Percentiles rank a stretch among this genome's conserved stretches.
Conservation (phyloP, 1,140 invertebrate genomes). For the Drosophila carrolli region DNA sequence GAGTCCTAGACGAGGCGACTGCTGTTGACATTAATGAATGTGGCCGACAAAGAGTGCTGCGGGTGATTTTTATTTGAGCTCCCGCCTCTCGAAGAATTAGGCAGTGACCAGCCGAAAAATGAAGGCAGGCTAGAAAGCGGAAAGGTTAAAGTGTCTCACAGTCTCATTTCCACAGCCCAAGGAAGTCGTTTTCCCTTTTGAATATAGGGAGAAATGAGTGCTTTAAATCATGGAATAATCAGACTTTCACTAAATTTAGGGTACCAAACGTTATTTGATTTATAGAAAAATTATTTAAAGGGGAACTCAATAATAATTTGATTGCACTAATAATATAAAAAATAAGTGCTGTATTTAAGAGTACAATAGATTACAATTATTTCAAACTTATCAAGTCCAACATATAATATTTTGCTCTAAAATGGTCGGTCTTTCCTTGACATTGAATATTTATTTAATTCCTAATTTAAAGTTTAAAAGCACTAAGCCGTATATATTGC, state of each 20-base stretch:
- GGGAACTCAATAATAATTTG: too few species aligned
- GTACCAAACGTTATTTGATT: too few species aligned
- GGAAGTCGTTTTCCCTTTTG: not conserved
- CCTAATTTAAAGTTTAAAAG: too few species aligned
- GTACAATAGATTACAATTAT: too few species aligned
- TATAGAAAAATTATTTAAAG: too few species aligned
- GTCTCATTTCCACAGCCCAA: slow-evolving; percentile 5
- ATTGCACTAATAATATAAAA: too few species aligned
- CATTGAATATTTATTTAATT: too few species aligned
- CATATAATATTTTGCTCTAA: too few species aligned
- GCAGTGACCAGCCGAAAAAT: slow-evolving; percentile 23
- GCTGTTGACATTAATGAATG: slow-evolving; percentile 78
- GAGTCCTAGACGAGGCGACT: slow-evolving; percentile 54
- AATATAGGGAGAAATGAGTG: not conserved
- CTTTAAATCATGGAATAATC: not conserved
- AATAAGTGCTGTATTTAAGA: too few species aligned
- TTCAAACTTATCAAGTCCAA: too few species aligned
- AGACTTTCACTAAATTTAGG: not conserved
- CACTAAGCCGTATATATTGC: too few species aligned
- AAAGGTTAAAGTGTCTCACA: slow-evolving; percentile 9
- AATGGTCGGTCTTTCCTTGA: too few species aligned
- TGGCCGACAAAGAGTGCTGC: slow-evolving; percentile 63
- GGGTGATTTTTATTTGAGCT: slow-evolving; percentile 75
- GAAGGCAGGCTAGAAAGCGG: slow-evolving; percentile 8
- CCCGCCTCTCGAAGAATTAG: slow-evolving; percentile 27